Evolutionary conservation across 2,797 vertebrate species (phyloP).

Genomic region (Capromys pilorides): DNA sequence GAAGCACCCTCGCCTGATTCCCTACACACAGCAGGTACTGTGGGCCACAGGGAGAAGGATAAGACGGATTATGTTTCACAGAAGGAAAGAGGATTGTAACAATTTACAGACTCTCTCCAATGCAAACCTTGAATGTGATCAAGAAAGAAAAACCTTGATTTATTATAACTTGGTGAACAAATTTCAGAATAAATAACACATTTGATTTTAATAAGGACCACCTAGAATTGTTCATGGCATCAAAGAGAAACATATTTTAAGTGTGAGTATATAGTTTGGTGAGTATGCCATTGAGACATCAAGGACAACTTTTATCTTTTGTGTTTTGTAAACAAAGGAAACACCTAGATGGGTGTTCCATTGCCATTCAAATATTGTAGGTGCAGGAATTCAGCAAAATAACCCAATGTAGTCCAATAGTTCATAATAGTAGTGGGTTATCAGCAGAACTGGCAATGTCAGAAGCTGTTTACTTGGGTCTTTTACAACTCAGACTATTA

Average conservation of each 20-base stretch:
- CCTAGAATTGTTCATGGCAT: background rate
- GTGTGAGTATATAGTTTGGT: background rate
- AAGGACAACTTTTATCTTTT: background rate
- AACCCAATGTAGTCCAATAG: no score
- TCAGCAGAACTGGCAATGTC: no score
- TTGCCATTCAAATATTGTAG: no score
- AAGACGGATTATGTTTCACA: background rate
- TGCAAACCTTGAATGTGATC: background rate
- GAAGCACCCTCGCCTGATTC: no score
- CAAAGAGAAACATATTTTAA: background rate
- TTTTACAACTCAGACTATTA: no score
- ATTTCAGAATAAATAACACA: background rate
- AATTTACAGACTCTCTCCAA: background rate
- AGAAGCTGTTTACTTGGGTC: no score
- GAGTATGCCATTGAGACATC: background rate
- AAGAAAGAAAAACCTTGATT: conserved; percentile 26
- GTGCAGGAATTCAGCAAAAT: no score
- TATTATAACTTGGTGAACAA: background rate
- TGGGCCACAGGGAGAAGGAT: no score
- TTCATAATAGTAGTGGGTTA: no score
- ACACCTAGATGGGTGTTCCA: background rate
- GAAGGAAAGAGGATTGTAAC: background rate
- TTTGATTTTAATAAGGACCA: background rate
- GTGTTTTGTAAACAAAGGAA: conserved; percentile 20
- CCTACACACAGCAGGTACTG: background rate